Conservation (phyloP, 2,888 invertebrate species). For the Cantharis rustica region DNA sequence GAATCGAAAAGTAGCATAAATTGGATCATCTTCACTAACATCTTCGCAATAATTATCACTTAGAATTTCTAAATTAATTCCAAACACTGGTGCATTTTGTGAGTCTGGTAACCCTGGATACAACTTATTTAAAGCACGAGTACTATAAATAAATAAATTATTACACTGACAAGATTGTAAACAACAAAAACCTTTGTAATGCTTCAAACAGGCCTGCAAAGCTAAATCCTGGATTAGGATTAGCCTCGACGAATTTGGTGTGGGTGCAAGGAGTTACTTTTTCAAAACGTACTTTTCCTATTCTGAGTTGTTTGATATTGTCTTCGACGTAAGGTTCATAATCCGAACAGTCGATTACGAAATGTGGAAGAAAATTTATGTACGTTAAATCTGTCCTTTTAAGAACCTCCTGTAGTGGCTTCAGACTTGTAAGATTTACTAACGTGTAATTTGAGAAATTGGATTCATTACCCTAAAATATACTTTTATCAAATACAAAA, state of each 20-base stretch:
- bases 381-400: neutral
- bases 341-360: neutral
- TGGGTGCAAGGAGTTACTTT: neutral
- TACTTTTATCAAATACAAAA: neutral
- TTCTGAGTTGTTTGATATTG: neutral
- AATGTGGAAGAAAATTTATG: neutral
- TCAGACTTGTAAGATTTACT: neutral
- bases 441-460: neutral
- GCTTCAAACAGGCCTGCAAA: no score
- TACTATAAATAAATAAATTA: neutral
- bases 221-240: neutral
- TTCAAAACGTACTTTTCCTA: neutral
- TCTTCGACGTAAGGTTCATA: neutral
- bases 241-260: neutral
- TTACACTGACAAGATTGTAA: neutral
- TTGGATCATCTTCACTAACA: neutral
- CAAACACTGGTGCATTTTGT: neutral
- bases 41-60: neutral
- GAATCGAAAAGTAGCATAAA: neutral
- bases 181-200: neutral
- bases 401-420: neutral
- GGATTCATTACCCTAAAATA: neutral
- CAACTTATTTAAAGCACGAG: neutral
- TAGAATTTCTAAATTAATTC: neutral
- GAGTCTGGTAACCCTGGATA: neutral